Base-by-base conservation (phyloP, 2,797 vertebrate species). In the Chanos chanos region DNA sequence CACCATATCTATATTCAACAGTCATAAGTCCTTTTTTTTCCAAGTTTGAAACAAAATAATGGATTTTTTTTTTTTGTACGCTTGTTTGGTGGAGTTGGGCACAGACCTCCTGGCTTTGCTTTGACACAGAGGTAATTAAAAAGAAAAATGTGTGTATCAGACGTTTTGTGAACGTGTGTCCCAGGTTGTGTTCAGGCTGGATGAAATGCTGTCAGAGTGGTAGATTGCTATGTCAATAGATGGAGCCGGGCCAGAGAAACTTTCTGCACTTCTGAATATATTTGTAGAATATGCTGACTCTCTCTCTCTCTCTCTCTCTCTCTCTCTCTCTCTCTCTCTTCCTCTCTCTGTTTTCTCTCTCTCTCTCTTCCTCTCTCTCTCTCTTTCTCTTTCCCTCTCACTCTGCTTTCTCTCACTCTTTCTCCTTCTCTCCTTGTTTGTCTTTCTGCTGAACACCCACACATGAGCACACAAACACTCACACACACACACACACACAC, bases 251-350 rank as follows among this genome's bases (percentile, higher is more conserved):
- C 73, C 73, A 71, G 48, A 33, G 43, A 66, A 68, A 51, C 52
- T 40, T 74, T 84, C 77, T 74, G 43, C 56, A 67, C 61, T 60
- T 59, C 50, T 58, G 43, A 73, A 76, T 79, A 64, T 72, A 71
- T 71, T 78, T 73, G 61, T 58, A 28, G 31, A 68, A 70, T 67
- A 59, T 71, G 50, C 57, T 74, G 66, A 62, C 50, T 51, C 61
- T 61, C 34, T 49, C 41, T 39, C 48, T 24, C 31, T 12, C 56
- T 19, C 55, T n/a, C 31, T 39, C 50, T 51, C 61, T 61, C 34
- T 49, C 41, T 39, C 48, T 24, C 31, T 12, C 56, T 19, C 55
- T n/a, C 50, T 51, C 61, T 61, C 34, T 49, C 41, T 39, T 48
- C 24, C 31, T 12, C 56, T 19, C 55, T n/a, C 31, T 15, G 39